Conservation (phyloP, 2,888 invertebrate genomes). For the Euzetes globulus region DNA sequence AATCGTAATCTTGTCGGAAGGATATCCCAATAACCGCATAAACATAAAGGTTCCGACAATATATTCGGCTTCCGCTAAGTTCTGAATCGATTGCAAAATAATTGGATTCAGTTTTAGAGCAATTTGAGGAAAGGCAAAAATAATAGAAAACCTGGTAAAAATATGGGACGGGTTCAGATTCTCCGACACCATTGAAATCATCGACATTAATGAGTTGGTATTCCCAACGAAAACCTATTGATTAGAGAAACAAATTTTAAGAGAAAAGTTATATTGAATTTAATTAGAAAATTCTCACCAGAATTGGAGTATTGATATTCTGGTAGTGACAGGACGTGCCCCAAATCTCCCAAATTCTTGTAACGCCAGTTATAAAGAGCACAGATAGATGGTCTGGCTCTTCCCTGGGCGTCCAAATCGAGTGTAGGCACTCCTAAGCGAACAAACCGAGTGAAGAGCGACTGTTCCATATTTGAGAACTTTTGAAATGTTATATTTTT, state of each 20-base stretch:
- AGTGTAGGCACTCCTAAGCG: slow-evolving; percentile 93
- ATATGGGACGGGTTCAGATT: slow-evolving; percentile 94
- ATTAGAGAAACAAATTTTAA: neutral
- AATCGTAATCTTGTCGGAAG: slow-evolving; percentile 91
- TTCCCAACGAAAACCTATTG: slow-evolving; percentile 67
- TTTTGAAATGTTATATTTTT: slow-evolving; percentile 99
- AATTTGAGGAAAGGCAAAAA: too few relatives aligned
- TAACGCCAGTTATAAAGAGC: slow-evolving; percentile 94
- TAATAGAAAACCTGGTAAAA: slow-evolving; percentile 74
- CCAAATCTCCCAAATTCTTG: slow-evolving; percentile 84
- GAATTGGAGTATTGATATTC: slow-evolving; percentile 87
- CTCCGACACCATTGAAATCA: slow-evolving; percentile 92
- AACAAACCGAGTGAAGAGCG: slow-evolving; percentile 91
- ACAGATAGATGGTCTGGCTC: slow-evolving; percentile 84
- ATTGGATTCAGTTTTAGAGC: too few relatives aligned
- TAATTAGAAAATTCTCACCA: slow-evolving; percentile 47
- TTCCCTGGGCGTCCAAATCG: slow-evolving; percentile 93
- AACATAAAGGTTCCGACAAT: slow-evolving; percentile 96
- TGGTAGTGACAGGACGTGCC: slow-evolving; percentile 71
- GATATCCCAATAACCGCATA: slow-evolving; percentile 93
- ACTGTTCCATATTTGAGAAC: slow-evolving; percentile 99
- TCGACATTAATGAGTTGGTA: slow-evolving; percentile 94
- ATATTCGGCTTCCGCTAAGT: slow-evolving; percentile 67
- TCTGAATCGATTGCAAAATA: slow-evolving; percentile 46
- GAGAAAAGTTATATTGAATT: too few relatives aligned